Evolutionary conservation across 2,797 vertebrate genomes (phyloP), one percentile per base, ranked within the genome.

Genomic region (Lateolabrax maculatus): DNA sequence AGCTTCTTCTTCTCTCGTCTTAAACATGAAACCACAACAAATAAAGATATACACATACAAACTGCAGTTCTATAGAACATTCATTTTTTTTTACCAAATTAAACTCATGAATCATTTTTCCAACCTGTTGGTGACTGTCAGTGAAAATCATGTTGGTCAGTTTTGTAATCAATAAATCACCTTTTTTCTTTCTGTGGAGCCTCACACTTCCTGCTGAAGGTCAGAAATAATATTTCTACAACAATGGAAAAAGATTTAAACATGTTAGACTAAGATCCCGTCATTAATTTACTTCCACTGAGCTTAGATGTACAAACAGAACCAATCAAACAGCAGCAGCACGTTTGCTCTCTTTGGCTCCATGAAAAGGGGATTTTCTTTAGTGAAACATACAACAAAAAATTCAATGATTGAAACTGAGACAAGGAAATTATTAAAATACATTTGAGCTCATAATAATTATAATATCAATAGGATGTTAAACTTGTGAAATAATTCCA

Each of bases 331-430:
- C 25, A 69, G 52, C 63, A 44, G 48, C 34, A 83, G 60, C 75
- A 68, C 2, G 1, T 73, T 81, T 73, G 5, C 16, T 65, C 16
- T 78, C 80, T 78, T 74, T 83, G 75, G 80, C 44, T 39, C 18
- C 7, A 44, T 9, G 7, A 51, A 57, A 41, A 18, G n/a, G 13
- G 36, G 5, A 39, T 13, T 34, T 58, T 37, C 34, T 19, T 16
- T 13, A 16, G 29, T 13, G 21, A 58, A 23, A 51, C 34, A 44
- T 18, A 44, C 15, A 51, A 51, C 6, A 29, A 69, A 48, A 58
- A 18, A 10, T 43, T 3, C 23, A 36, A 9, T 49, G 48, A 76
- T 67, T 67, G 27, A 77, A 74, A 25, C n/a, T 6, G 31, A 37
- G 46, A 49, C 10, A 11, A 51, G 5, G 44, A 18, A 21, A 46